phyloP scores from a whole-genome alignment of 2,113 vertebrate species.

The Psilopsiagon aurifrons region DNA sequence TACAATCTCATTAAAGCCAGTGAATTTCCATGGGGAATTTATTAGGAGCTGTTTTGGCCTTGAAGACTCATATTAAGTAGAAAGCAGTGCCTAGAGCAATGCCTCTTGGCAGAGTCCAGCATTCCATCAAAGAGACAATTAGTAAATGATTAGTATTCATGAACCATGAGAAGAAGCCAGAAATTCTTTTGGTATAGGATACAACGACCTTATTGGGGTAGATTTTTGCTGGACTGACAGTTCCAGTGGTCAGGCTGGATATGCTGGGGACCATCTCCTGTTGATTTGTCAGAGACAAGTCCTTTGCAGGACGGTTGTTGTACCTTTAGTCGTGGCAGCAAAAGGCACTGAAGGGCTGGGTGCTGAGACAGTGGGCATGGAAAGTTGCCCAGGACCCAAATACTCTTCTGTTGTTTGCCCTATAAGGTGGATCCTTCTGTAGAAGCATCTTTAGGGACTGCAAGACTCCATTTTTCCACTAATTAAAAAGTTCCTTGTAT shows the following conservation, averaged over 20 bases:
- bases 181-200: constrained; percentile 24
- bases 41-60: constrained; percentile 5
- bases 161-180: not conserved
- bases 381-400: not conserved
- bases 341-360: not conserved
- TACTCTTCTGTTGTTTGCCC: not conserved
- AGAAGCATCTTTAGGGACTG: not conserved
- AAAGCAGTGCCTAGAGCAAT: constrained; percentile 16
- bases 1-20: not conserved
- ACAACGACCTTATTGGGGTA: not conserved
- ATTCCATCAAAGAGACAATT: constrained; percentile 30
- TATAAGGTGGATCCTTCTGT: not conserved
- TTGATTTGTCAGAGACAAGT: not conserved
- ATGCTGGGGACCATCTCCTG: not conserved
- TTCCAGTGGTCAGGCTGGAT: not conserved
- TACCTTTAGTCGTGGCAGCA: not conserved
- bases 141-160: constrained; percentile 46
- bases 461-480: not conserved
- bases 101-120: constrained; percentile 33
- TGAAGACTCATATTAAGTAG: not conserved
- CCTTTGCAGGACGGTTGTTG: not conserved
- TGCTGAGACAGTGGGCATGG: not conserved
- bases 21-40: constrained; percentile 16
- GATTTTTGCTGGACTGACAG: not conserved
- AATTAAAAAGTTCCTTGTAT: not conserved